Evolutionary conservation across 2,888 invertebrate genomes (phyloP), one percentile per base, ranked within the genome.

Genomic region (Polymixis flavicincta): DNA sequence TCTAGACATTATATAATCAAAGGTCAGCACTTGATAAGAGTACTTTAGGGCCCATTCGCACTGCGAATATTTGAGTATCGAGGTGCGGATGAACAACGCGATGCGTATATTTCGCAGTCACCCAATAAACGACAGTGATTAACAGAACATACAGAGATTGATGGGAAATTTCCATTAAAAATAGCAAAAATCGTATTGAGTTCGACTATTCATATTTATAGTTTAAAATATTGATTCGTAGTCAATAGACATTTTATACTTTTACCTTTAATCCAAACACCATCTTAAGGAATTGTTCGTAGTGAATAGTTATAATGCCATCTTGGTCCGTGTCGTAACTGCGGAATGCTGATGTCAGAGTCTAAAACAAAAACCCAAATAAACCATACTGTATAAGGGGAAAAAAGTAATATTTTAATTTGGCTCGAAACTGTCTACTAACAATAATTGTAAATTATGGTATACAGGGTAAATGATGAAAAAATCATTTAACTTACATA

Each of bases 271-370:
- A 94, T 89, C 98, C 97, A 91, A 98, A 98, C 48, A 99, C 99
- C 98, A 99, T 98, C 89, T 98, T 98, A 76, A 99, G 97, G 94
- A 99, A 99, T 93, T 99, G 99, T 95, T 99, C 99, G 91, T 99
- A 99, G 89, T 98, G 98, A 90, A 99, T 99, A 71, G 98, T 98
- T 85, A 99, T 99, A 74, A 99, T 97, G n/a, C 99, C 99, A 95
- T 99, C 99, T 96, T 98, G 98, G 92, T 99, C 99, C 0, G 98
- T 98, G 93, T 99, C 99, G 90, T 97, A 97, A 85, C 98, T 98
- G 74, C 98, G 97, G 94, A 99, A 99, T 66, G 99, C 97, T 72
- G 98, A 97, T 37, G 99, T 99, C 84, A 99, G 94, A 0, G 98
- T 99, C 99, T 99, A 97, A 68, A 97, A 97, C 92, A 78, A 78